Base-by-base conservation (phyloP, 2,797 vertebrate species). In the Tiaroga cobitis region DNA sequence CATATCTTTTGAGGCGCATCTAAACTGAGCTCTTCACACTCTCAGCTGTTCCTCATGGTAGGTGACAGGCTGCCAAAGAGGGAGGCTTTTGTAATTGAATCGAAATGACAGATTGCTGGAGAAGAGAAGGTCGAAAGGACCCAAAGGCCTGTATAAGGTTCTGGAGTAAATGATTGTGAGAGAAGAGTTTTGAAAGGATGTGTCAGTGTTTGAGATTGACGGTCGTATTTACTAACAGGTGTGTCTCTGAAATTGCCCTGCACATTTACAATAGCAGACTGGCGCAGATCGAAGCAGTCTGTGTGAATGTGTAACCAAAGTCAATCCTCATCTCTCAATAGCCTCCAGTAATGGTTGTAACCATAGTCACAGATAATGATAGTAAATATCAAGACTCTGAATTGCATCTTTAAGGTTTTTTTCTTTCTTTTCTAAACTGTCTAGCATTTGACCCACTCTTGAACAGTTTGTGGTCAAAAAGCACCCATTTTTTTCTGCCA, bases 11-110 rank as follows among this genome's bases (percentile, higher is more conserved):
- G 56, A 72, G 56, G 68, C 54, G 3, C 43, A 16, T 68, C 56
- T 76, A 54, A 70, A 82, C 73, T 54, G 16, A 61, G 65, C 34
- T 39, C 29, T 67, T 85, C 85, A 56, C 70, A 86, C 73, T 63
- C 49, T 77, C 70, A 59, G 56, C 56, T 59, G 19, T 59, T 83
- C 82, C 63, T 68, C 67, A 51, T 78, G 80, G 65, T 82, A 70
- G 46, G 73, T 81, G 81, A 81, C 70, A 80, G 72, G 68, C 63
- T 29, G 26, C 37, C 19, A 67, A 56, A 34, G 51, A 82, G 41
- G 19, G 29, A 54, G 8, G 24, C 83, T 24, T 78, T 43, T 73
- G 83, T 82, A 82, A 83, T 85, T 73, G 59, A 85, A 78, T 77
- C 19, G 70, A 85, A 59, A 74, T 51, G 80, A 80, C 67, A 70